These are phyloP conservation scores for Hirudo medicinalis DNA, from an alignment of 1,140 invertebrate species.

Conservation along the genomic window DNA sequence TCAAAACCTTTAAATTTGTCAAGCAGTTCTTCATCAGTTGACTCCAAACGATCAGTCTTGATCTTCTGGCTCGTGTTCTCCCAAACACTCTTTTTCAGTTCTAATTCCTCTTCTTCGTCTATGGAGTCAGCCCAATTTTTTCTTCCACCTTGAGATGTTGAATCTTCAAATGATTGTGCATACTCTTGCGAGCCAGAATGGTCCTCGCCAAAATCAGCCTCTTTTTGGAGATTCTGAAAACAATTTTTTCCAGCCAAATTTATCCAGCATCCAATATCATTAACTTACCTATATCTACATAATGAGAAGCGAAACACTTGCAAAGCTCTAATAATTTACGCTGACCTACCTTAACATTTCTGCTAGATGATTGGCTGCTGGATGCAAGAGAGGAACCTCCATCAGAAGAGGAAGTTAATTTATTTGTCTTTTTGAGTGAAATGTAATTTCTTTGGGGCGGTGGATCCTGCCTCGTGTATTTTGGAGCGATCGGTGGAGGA, in stretches of 20 bases:
- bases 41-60: too few species aligned
- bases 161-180: not conserved
- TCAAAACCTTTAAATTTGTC: not conserved
- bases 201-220: not conserved
- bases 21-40: too few species aligned
- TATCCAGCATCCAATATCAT: too few species aligned
- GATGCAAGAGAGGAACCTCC: too few species aligned
- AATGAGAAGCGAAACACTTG: too few species aligned
- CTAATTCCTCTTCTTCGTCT: conserved; percentile 1
- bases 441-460: conserved; percentile 37
- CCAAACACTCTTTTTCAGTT: not conserved
- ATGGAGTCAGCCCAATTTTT: conserved; percentile 13
- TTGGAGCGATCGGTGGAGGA: conserved; percentile 38
- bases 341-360: too few species aligned
- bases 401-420: too few species aligned
- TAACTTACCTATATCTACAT: too few species aligned
- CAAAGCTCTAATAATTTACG: too few species aligned
- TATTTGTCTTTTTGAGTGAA: conserved; percentile 31
- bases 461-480: conserved; percentile 37
- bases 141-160: not conserved
- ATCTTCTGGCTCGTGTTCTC: too few species aligned
- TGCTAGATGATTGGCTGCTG: too few species aligned
- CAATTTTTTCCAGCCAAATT: too few species aligned
- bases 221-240: not conserved
- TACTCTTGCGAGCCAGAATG: not conserved